Conservation (phyloP, 2,113 vertebrate genomes). For the Sterrhoptilus dennistouni region DNA sequence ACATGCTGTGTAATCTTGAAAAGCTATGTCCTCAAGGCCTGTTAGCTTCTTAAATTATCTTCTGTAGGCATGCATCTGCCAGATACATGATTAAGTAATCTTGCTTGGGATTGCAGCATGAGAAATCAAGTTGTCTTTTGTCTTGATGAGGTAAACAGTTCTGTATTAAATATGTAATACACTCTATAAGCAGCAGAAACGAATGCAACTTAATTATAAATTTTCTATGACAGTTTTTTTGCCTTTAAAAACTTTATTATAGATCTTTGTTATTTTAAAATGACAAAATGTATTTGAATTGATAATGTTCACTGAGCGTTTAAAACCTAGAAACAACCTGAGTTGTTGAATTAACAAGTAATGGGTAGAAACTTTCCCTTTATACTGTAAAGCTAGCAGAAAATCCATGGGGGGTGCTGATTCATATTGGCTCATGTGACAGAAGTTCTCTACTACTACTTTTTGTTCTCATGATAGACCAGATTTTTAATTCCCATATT, state of each 20-base stretch:
- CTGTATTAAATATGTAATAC: background rate
- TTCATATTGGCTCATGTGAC: background rate
- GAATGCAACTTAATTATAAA: background rate
- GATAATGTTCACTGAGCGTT: background rate
- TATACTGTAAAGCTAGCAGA: background rate
- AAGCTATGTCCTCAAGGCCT: constrained; percentile 20
- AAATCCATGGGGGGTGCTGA: background rate
- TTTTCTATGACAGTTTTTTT: background rate
- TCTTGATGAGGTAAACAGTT: background rate
- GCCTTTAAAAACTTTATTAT: background rate
- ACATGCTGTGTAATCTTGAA: background rate
- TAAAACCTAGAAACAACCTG: background rate
- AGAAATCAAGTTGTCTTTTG: background rate
- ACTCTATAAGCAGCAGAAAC: background rate
- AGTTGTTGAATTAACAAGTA: background rate
- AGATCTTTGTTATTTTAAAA: background rate
- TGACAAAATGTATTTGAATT: accelerated
- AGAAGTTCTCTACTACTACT: background rate
- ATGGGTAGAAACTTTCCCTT: background rate
- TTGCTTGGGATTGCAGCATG: background rate
- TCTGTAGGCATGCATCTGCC: background rate
- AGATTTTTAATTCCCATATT: background rate
- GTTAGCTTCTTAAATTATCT: background rate
- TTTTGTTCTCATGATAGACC: background rate
- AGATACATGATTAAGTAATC: background rate